phyloP scores from a whole-genome alignment of 2,888 invertebrate genomes.

The Ormyrus pomaceus region DNA sequence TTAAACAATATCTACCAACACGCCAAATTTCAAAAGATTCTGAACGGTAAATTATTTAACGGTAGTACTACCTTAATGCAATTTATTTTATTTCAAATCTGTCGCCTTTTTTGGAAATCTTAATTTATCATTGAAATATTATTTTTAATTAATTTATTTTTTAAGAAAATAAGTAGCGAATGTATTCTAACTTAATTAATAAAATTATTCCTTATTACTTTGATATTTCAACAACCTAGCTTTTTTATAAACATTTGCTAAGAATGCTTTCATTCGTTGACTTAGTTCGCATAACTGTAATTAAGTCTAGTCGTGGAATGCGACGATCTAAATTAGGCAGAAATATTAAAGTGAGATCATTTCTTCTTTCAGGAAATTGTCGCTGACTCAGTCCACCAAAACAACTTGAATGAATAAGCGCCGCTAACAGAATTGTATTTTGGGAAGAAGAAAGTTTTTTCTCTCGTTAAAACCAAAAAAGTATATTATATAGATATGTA shows the following conservation, averaged over 20 bases:
- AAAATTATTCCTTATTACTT: no score
- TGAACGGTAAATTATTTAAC: no score
- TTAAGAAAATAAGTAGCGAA: neutral
- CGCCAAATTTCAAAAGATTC: no score
- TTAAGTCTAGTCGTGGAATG: slow-evolving; percentile 6
- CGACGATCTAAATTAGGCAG: slow-evolving; percentile 11
- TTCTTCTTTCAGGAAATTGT: slow-evolving; percentile 71
- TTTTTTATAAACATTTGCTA: neutral
- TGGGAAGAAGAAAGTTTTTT: slow-evolving; percentile 75
- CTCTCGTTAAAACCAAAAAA: slow-evolving; percentile 75
- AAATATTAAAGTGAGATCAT: slow-evolving; percentile 29
- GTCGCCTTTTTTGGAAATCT: no score
- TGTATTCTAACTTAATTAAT: no score
- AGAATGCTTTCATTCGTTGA: neutral
- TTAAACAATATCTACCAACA: no score
- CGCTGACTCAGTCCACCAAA: slow-evolving; percentile 72
- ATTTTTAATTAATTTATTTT: neutral
- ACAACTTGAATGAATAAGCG: slow-evolving; percentile 73
- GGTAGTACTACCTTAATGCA: no score
- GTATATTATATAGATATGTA: slow-evolving; percentile 76
- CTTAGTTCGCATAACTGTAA: slow-evolving; percentile 5
- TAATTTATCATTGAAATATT: neutral
- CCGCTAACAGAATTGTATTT: slow-evolving; percentile 73
- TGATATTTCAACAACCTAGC: no score
- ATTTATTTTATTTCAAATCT: no score